phyloP scores from a whole-genome alignment of 2,113 vertebrate species.

The Chionis minor region DNA sequence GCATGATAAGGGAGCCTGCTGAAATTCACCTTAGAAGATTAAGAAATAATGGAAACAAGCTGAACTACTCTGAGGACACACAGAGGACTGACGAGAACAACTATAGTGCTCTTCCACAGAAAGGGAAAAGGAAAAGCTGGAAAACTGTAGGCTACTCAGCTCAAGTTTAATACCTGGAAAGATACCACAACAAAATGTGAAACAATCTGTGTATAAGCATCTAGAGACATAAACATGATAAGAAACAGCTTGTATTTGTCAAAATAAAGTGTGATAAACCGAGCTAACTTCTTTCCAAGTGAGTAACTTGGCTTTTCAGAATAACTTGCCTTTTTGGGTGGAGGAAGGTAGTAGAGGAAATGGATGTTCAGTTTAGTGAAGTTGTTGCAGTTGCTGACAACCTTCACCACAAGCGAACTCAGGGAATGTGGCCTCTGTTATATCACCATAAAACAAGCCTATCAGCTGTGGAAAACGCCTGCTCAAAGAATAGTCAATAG shows the following conservation, averaged over 20 bases:
- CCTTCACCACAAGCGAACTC: not conserved
- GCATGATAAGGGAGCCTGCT: not conserved
- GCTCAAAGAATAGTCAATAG: not conserved
- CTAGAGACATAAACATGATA: not conserved
- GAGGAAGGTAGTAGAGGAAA: not conserved
- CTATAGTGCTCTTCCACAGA: not conserved
- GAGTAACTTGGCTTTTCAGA: not conserved
- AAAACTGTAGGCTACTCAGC: not conserved
- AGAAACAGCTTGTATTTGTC: not conserved
- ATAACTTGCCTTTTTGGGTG: not conserved
- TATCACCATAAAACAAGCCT: not conserved
- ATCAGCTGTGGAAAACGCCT: not conserved
- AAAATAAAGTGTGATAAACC: not conserved
- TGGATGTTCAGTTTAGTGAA: not conserved
- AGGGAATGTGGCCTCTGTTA: not conserved
- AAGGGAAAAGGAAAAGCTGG: not conserved
- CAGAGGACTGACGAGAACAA: not conserved
- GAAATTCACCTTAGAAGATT: not conserved
- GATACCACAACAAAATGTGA: not conserved
- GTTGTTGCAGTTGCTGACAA: not conserved
- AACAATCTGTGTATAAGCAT: not conserved
- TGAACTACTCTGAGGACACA: not conserved
- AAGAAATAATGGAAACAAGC: constrained; percentile 5
- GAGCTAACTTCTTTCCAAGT: not conserved
- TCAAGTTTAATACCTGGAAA: not conserved